Percentiles rank a stretch among this genome's conserved stretches.
phyloP scores from a whole-genome alignment of 1,140 invertebrate species.

The Drosophila nasuta region DNA sequence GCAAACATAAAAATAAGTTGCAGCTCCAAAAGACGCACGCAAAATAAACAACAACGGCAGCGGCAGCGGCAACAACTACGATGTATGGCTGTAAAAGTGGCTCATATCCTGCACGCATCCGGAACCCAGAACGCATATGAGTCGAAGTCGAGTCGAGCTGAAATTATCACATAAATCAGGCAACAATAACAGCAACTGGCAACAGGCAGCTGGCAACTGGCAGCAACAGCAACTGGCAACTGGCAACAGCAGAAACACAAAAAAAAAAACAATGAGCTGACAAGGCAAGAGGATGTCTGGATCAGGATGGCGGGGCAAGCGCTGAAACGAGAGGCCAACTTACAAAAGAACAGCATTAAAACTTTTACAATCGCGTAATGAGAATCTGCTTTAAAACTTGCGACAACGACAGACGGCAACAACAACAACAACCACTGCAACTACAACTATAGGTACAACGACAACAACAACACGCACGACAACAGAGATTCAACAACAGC shows the following conservation, averaged over 20 bases:
- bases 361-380: conserved; percentile 83
- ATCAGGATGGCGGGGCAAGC: conserved; percentile 25
- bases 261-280: conserved; percentile 53
- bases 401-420: conserved; percentile 66
- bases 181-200: conserved; percentile 47
- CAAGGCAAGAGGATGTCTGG: background rate
- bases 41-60: conserved; percentile 65
- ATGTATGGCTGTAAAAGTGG: conserved; percentile 81
- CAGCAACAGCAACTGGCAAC: conserved; percentile 27
- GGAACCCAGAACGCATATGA: conserved; percentile 73
- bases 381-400: conserved; percentile 84
- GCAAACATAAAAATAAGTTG: conserved; percentile 81
- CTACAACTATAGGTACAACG: conserved; percentile 6
- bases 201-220: conserved; percentile 35
- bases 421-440: conserved; percentile 17
- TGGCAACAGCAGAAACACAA: conserved; percentile 23
- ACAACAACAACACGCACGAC: conserved; percentile 13
- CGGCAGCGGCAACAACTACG: conserved; percentile 32
- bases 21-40: conserved; percentile 57
- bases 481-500: conserved; percentile 16
- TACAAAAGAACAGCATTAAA: conserved; percentile 84
- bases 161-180: conserved; percentile 83
- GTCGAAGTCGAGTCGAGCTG: conserved; percentile 51
- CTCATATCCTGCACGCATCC: conserved; percentile 80
- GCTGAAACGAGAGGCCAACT: conserved; percentile 55